Evolutionary conservation across 2,888 invertebrate genomes (phyloP).

Genomic region (Polyommatus iphigenia): DNA sequence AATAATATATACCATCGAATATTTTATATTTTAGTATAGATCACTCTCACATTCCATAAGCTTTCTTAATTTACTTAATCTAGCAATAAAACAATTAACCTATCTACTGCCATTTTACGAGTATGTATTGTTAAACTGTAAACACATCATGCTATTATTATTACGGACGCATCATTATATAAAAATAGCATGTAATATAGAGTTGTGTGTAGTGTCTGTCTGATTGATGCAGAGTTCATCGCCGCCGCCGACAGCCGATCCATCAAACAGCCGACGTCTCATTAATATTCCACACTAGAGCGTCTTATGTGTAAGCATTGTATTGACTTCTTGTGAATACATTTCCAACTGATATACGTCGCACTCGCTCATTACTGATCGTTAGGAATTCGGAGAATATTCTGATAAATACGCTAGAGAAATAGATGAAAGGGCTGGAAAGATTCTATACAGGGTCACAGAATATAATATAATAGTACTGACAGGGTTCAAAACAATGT

Average conservation of each 20-base stretch:
- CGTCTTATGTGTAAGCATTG: slow-evolving; percentile 26
- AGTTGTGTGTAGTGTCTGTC: slow-evolving; percentile 26
- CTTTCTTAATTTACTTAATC: too few relatives aligned
- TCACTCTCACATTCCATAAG: too few relatives aligned
- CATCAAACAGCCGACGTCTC: slow-evolving; percentile 39
- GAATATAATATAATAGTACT: too few relatives aligned
- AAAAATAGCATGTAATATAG: slow-evolving; percentile 2
- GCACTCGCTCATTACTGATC: neutral
- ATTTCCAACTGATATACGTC: slow-evolving; percentile 26
- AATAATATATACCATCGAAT: too few relatives aligned
- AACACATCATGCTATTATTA: too few relatives aligned
- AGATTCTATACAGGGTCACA: too few relatives aligned
- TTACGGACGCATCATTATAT: too few relatives aligned
- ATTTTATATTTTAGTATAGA: too few relatives aligned
- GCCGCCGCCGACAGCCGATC: slow-evolving; percentile 39
- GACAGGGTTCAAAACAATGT: too few relatives aligned
- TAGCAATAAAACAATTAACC: too few relatives aligned
- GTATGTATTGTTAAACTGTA: too few relatives aligned
- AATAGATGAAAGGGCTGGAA: neutral
- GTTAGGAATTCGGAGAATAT: neutral
- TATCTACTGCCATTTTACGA: too few relatives aligned
- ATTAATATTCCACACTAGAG: slow-evolving; percentile 41
- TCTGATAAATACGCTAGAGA: neutral
- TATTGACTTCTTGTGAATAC: slow-evolving; percentile 30
- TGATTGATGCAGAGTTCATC: slow-evolving; percentile 40